Percentiles rank a stretch among this genome's conserved stretches.
Conservation (phyloP, 2,797 vertebrate species). For the Falco concolor region DNA sequence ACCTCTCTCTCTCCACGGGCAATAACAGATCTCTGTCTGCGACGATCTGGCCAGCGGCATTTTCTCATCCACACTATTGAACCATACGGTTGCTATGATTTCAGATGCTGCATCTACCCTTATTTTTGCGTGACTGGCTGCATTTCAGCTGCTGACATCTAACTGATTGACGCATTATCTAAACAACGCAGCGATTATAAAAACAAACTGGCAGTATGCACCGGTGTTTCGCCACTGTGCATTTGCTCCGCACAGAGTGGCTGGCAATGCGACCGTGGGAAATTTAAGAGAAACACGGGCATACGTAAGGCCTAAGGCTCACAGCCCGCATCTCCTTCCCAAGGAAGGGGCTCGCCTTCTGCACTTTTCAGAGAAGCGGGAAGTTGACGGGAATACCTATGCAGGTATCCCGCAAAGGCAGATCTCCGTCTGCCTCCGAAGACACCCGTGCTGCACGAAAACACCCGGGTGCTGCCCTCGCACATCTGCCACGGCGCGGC, state of each 20-base stretch:
- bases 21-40: background rate
- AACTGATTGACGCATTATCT: background rate
- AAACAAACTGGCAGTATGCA: background rate
- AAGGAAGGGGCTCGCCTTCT: background rate
- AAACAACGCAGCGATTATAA: background rate
- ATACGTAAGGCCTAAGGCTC: background rate
- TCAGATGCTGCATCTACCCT: background rate
- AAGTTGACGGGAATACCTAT: background rate
- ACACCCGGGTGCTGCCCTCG: background rate
- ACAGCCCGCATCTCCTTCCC: background rate
- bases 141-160: background rate
- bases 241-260: background rate
- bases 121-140: background rate
- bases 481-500: background rate
- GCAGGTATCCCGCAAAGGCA: background rate
- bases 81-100: background rate
- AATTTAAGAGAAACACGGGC: background rate
- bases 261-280: background rate
- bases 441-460: background rate
- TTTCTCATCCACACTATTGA: background rate
- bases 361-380: background rate
- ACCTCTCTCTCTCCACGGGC: background rate
- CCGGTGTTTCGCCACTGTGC: background rate
- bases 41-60: background rate
- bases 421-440: background rate